phyloP scores from a whole-genome alignment of 2,797 vertebrate species.

The Hafferia zeledoni region DNA sequence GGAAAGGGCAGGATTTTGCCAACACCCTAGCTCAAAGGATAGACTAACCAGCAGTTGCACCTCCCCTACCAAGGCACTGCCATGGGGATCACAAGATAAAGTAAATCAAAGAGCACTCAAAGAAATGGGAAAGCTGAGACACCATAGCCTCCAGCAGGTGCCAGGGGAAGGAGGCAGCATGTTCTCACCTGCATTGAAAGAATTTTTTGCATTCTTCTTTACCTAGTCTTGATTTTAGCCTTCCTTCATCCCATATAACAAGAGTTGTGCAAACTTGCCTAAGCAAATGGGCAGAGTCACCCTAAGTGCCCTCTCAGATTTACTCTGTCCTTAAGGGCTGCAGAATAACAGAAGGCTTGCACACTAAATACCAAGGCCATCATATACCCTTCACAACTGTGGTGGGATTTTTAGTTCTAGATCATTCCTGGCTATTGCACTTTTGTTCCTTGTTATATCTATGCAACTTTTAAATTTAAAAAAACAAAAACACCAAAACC shows the following conservation, averaged over 20 bases:
- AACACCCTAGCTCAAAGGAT: not conserved
- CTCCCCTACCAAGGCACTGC: not conserved
- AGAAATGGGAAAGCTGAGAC: not conserved
- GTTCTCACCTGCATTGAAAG: not conserved
- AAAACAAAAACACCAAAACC: not conserved
- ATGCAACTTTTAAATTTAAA: not conserved
- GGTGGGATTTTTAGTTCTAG: not conserved
- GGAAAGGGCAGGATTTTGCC: not conserved
- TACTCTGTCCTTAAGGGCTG: not conserved
- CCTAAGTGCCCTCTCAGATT: not conserved
- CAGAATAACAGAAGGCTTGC: not conserved
- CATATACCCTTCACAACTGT: not conserved
- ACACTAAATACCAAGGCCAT: not conserved
- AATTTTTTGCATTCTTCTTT: constrained; percentile 43
- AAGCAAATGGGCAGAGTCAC: constrained; percentile 2
- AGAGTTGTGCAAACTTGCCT: not conserved
- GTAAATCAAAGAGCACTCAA: not conserved
- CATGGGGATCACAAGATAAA: not conserved
- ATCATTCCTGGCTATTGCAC: not conserved
- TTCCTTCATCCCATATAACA: constrained; percentile 6
- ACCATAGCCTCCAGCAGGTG: constrained; percentile 9
- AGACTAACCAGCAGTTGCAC: not conserved
- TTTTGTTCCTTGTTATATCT: not conserved
- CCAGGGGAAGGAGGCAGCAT: not conserved
- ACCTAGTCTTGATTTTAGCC: not conserved